phyloP scores from a whole-genome alignment of 2,797 vertebrate genomes.

The Acestrorhynchus altus region DNA sequence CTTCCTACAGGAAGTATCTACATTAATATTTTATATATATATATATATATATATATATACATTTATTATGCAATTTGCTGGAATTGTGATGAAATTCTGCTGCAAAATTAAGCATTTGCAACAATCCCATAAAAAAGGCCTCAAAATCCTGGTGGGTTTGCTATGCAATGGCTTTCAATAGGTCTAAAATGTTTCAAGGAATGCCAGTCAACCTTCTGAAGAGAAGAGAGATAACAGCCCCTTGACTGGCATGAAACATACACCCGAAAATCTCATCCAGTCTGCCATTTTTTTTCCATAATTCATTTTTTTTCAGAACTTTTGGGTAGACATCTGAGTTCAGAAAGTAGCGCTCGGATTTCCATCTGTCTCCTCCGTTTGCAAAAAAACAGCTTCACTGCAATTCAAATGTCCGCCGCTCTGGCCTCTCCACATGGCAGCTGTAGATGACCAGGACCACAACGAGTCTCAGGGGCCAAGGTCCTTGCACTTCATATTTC shows the following conservation, averaged over 20 bases:
- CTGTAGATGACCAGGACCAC: conserved; percentile 90
- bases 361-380: conserved; percentile 84
- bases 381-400: conserved; percentile 77
- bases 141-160: too few relatives aligned
- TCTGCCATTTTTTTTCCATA: conserved; percentile 19
- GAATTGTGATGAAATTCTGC: too few relatives aligned
- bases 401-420: conserved; percentile 83
- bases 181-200: not conserved
- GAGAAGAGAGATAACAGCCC: not conserved
- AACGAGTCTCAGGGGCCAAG: conserved; percentile 80
- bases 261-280: not conserved
- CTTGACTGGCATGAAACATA: not conserved
- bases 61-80: too few relatives aligned
- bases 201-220: not conserved
- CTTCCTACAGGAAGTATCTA: too few relatives aligned
- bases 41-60: too few relatives aligned
- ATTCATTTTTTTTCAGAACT: conserved; percentile 62
- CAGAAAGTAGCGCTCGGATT: conserved; percentile 55
- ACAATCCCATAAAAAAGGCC: too few relatives aligned
- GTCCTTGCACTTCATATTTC: conserved; percentile 90
- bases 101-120: too few relatives aligned
- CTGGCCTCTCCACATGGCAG: conserved; percentile 85
- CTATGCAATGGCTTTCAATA: not conserved
- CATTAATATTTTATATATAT: too few relatives aligned
- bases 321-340: conserved; percentile 76